Evolutionary conservation across 2,797 vertebrate genomes (phyloP).

Genomic region (Gymnodraco acuticeps): DNA sequence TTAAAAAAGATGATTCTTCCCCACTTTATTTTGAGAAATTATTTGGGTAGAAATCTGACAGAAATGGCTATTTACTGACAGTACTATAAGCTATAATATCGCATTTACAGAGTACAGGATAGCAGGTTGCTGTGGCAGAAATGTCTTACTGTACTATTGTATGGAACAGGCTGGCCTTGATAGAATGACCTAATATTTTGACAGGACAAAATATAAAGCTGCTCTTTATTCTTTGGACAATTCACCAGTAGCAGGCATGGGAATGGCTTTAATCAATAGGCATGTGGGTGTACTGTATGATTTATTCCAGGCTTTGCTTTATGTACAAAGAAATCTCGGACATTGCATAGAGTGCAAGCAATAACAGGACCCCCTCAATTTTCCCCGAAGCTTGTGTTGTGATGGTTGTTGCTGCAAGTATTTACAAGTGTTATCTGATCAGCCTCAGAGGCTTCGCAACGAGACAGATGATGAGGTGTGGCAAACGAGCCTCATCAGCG

Average conservation of each 20-base stretch:
- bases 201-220: constrained; percentile 99
- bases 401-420: constrained; percentile 90
- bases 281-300: constrained; percentile 90
- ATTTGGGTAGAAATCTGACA: background rate
- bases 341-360: constrained; percentile 91
- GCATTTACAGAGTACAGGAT: constrained; percentile 37
- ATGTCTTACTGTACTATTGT: constrained; percentile 74
- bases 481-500: constrained; percentile 96
- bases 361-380: constrained; percentile 95
- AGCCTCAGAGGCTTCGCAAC: constrained; percentile 92
- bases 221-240: constrained; percentile 96
- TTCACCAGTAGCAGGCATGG: constrained; percentile 93
- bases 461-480: constrained; percentile 98
- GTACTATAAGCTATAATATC: constrained; percentile 25
- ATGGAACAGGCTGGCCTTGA: constrained; percentile 89
- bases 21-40: background rate
- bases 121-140: constrained; percentile 52
- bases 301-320: constrained; percentile 96
- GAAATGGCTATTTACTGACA: constrained; percentile 11
- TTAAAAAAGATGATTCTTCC: background rate
- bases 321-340: constrained; percentile 94
- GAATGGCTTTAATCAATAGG: constrained; percentile 98
- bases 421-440: constrained; percentile 98
- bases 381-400: constrained; percentile 94
- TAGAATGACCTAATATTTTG: constrained; percentile 96